Evolutionary conservation across 2,888 invertebrate species (phyloP), one percentile per base, ranked within the genome.

Genomic region (Autographa pulchrina): DNA sequence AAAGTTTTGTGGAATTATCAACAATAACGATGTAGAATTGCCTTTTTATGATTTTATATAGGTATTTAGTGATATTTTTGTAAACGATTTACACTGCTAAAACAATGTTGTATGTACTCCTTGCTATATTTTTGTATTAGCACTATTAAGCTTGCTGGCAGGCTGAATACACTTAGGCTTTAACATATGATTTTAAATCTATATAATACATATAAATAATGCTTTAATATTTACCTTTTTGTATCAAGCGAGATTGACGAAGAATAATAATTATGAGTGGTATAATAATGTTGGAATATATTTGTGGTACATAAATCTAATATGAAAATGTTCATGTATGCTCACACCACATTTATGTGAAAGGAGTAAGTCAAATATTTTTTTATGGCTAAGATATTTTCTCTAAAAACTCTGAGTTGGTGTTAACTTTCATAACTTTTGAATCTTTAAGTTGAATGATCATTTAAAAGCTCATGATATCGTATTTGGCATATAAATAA

Each of bases 141-240:
- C 70, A 77, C 70, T 38, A 68, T 52, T 13, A 67, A 82, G 82
- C 85, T 85, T 85, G 85, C 84, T 77, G 80, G 84, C 84, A 79
- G 79, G 84, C 86, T 80, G 16, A 56, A 52, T 52, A 58, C 61
- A 75, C 58, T 14, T 65, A 69, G 48, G 71, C 74, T 76, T 67
- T 74, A 74, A 72, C 62, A 67, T 64, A 71, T 80, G 54, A 70
- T 72, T 77, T 65, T n/a, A 58, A 75, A 75, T 70, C 70, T 64
- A 65, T 70, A 72, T 56, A 56, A 56, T 56, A 25, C 54, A 56
- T 56, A 77, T 72, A 77, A 72, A 73, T 70, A 74, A 76, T 70
- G 73, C 77, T 78, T 72, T 75, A 78, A 56, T 68, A 68, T 66
- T 73, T 63, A 72, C 20, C 0, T 60, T 43, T 60, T 72, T 56